These are phyloP conservation scores for Tetraneura akinire DNA, from an alignment of 1,140 invertebrate genomes.

Conservation along the genomic window DNA sequence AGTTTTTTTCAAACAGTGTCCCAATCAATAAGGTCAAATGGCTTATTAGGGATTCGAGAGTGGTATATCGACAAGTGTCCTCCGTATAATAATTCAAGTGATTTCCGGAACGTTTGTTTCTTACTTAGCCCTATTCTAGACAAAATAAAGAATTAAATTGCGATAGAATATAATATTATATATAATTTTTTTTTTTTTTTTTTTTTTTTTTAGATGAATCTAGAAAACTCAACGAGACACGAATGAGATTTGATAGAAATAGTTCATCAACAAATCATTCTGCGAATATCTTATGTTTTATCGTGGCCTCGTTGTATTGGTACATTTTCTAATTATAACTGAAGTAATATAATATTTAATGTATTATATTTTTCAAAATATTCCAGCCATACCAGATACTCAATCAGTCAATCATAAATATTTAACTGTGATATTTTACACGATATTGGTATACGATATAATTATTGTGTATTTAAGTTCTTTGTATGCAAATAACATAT, in stretches of 20 bases:
- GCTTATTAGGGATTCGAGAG: constrained; percentile 25
- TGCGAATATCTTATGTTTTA: not conserved
- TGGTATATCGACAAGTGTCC: constrained; percentile 26
- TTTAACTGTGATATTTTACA: constrained; percentile 9
- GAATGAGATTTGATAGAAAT: not conserved
- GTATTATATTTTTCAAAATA: not conserved
- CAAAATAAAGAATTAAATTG: constrained; percentile 4
- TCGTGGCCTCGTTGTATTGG: not conserved
- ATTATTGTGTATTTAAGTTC: not conserved
- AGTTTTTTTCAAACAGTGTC: constrained; percentile 10
- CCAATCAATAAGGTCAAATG: constrained; percentile 38
- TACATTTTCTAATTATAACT: not conserved
- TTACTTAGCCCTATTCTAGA: not conserved
- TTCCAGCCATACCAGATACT: not conserved
- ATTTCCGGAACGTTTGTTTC: not conserved
- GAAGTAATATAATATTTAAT: not conserved
- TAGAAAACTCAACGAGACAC: not conserved
- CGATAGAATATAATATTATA: too few relatives aligned
- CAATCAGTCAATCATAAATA: not conserved
- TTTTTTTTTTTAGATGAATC: constrained; percentile 20
- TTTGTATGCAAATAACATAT: too few relatives aligned
- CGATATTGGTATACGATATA: too few relatives aligned
- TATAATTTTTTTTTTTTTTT: too few relatives aligned
- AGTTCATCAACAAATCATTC: not conserved
- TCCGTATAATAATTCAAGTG: constrained; percentile 30